These are phyloP conservation scores for Prochilodus magdalenae DNA, from an alignment of 2,113 vertebrate species.

Conservation along the genomic window DNA sequence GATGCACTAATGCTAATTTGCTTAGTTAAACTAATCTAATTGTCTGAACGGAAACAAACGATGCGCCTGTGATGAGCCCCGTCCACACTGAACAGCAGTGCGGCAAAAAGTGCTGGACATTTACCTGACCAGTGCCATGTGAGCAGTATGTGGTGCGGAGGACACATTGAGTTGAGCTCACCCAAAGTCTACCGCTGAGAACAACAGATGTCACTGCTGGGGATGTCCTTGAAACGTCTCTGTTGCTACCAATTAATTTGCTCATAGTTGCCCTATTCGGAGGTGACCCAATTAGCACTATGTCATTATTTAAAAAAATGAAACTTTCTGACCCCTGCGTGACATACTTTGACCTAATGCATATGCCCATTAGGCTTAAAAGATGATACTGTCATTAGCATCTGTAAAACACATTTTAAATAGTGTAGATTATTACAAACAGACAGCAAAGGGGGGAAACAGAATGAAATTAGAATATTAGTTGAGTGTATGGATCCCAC, in stretches of 20 bases:
- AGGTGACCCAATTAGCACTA: constrained; percentile 40
- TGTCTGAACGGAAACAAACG: neutral
- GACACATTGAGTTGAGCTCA: constrained; percentile 1
- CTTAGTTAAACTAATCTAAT: constrained; percentile 10
- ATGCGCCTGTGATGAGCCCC: neutral
- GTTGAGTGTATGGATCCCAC: too few relatives aligned
- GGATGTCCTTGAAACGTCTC: constrained; percentile 44
- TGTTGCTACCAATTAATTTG: constrained; percentile 36
- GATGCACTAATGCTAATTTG: constrained; percentile 23
- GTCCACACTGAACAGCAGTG: neutral
- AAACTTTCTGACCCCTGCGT: constrained; percentile 2
- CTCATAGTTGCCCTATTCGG: constrained; percentile 34
- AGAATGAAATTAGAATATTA: neutral
- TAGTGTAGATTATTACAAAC: neutral
- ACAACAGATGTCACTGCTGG: constrained; percentile 45
- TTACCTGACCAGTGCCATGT: neutral
- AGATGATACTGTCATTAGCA: neutral
- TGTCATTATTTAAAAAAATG: constrained; percentile 26
- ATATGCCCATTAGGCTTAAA: neutral
- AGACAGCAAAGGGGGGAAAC: neutral
- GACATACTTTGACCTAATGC: neutral
- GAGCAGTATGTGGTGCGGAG: constrained; percentile 10
- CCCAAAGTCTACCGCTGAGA: constrained; percentile 15
- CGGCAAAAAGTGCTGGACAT: constrained; percentile 15
- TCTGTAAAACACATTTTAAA: neutral